These are phyloP conservation scores for Oppia nitens DNA, from an alignment of 1,140 invertebrate species.

Conservation along the genomic window DNA sequence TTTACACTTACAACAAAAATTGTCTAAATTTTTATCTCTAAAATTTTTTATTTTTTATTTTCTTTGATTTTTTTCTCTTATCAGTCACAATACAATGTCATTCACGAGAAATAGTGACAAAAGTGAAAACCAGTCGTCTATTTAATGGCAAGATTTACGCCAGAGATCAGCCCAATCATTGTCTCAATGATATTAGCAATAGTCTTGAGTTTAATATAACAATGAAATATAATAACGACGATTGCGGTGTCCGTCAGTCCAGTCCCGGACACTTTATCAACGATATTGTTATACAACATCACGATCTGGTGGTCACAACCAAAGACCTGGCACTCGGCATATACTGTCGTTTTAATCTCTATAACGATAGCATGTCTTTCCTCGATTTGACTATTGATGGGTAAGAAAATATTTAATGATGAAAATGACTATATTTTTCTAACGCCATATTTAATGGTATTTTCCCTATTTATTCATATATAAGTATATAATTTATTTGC, in stretches of 20 bases:
- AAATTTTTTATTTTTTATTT: neutral
- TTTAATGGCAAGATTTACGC: slow-evolving; percentile 87
- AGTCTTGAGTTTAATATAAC: slow-evolving; percentile 17
- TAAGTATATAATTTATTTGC: too few relatives aligned
- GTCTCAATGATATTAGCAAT: slow-evolving; percentile 48
- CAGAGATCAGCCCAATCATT: slow-evolving; percentile 75
- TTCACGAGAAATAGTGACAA: slow-evolving; percentile 73
- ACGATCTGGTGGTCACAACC: slow-evolving; percentile 83
- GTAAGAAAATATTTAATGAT: too few relatives aligned
- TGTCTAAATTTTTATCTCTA: neutral
- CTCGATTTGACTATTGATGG: slow-evolving; percentile 27
- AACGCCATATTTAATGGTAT: too few relatives aligned
- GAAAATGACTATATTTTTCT: too few relatives aligned
- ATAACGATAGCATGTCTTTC: slow-evolving; percentile 80
- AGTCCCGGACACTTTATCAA: slow-evolving; percentile 47
- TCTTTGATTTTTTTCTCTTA: neutral
- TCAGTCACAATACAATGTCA: slow-evolving; percentile 33
- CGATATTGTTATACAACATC: slow-evolving; percentile 80
- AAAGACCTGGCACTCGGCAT: slow-evolving; percentile 78
- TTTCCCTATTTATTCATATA: too few relatives aligned
- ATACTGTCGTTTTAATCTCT: slow-evolving; percentile 79
- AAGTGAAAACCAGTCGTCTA: slow-evolving; percentile 71
- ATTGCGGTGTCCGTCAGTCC: slow-evolving; percentile 18
- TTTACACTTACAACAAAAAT: neutral
- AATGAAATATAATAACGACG: slow-evolving; percentile 17